Conservation (phyloP, 2,888 invertebrate genomes). For the Conchocele bisecta region DNA sequence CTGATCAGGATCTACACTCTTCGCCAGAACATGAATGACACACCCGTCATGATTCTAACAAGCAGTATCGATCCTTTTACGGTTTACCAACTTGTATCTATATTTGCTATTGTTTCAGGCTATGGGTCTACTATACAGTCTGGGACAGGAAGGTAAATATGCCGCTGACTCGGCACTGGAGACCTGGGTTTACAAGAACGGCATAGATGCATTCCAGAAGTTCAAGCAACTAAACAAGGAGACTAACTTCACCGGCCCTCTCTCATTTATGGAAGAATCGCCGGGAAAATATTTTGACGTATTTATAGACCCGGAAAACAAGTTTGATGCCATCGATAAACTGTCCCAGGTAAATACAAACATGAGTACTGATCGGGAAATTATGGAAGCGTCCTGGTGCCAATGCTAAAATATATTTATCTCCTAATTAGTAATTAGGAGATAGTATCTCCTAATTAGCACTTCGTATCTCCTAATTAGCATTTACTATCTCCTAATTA, state of each 20-base stretch:
- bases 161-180: slow-evolving; percentile 93
- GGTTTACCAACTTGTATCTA: too few relatives aligned
- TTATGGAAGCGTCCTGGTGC: too few relatives aligned
- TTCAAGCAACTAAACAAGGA: slow-evolving; percentile 86
- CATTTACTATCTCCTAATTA: too few relatives aligned
- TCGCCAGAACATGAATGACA: too few relatives aligned
- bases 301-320: slow-evolving; percentile 95
- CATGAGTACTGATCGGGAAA: too few relatives aligned
- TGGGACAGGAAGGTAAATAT: slow-evolving; percentile 89
- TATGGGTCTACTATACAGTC: slow-evolving; percentile 94
- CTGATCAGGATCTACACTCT: too few relatives aligned
- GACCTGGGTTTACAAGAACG: slow-evolving; percentile 96
- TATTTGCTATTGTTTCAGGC: slow-evolving; percentile 86
- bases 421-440: too few relatives aligned
- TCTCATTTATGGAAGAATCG: slow-evolving; percentile 93
- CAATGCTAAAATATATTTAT: too few relatives aligned
- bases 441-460: too few relatives aligned
- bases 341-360: slow-evolving; percentile 92
- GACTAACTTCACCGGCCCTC: slow-evolving; percentile 87
- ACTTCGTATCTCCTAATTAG: too few relatives aligned
- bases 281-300: slow-evolving; percentile 93
- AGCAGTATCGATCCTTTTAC: too few relatives aligned
- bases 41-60: too few relatives aligned
- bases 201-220: slow-evolving; percentile 90
- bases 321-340: slow-evolving; percentile 94